Evolutionary conservation across 2,797 vertebrate genomes (phyloP).

Genomic region (Mastacembelus armatus): DNA sequence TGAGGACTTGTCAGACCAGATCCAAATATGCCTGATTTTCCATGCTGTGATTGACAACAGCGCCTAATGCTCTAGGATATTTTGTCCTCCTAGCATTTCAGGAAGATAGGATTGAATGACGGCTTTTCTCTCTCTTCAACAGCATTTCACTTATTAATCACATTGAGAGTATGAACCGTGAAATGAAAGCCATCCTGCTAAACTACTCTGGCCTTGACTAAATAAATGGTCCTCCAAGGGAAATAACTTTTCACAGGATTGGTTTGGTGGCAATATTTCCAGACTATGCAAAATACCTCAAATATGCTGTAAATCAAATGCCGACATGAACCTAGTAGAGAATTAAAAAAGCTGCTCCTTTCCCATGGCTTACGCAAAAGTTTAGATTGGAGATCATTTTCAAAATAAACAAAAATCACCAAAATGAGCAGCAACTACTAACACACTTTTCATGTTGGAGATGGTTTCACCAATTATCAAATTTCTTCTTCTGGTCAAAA

Average conservation of each 20-base stretch:
- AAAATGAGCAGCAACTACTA: constrained; percentile 6
- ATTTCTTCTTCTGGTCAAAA: too few relatives aligned
- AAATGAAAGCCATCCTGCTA: constrained; percentile 85
- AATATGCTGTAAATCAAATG: constrained; percentile 70
- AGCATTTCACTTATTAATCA: constrained; percentile 87
- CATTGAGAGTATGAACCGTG: constrained; percentile 86
- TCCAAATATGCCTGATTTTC: constrained; percentile 64
- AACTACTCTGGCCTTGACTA: constrained; percentile 81
- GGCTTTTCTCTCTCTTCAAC: constrained; percentile 79
- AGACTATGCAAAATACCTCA: constrained; percentile 69
- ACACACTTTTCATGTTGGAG: not conserved
- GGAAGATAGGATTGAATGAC: constrained; percentile 77
- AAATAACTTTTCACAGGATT: constrained; percentile 80
- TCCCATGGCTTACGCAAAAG: constrained; percentile 25
- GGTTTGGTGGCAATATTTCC: constrained; percentile 71
- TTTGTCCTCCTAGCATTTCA: constrained; percentile 58
- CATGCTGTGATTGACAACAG: constrained; percentile 75
- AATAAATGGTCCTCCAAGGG: constrained; percentile 78
- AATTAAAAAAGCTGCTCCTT: constrained; percentile 38
- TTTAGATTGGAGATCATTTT: constrained; percentile 25
- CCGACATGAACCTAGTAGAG: constrained; percentile 42
- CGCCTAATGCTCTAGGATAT: constrained; percentile 62
- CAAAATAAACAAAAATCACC: constrained; percentile 8
- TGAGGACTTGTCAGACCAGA: constrained; percentile 65
- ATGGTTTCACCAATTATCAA: too few relatives aligned